phyloP scores from a whole-genome alignment of 35 echinoderm and acorn worm species.

The Apostichopus japonicus region DNA sequence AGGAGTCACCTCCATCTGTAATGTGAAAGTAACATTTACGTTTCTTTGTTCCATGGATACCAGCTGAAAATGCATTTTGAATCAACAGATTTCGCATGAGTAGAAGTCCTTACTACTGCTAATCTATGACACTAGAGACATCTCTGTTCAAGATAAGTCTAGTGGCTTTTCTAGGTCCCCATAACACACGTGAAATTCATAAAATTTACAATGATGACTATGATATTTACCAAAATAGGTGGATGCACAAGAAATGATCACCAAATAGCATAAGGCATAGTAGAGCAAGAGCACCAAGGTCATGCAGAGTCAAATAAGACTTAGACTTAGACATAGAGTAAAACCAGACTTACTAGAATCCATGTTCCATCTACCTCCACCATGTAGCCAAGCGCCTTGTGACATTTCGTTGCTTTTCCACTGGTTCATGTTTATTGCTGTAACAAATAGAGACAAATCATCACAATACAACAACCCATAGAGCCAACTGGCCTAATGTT shows the following conservation, averaged over 20 bases:
- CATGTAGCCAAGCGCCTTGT: constrained; percentile 25
- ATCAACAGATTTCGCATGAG: no score
- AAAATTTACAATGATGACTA: no score
- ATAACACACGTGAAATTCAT: no score
- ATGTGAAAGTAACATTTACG: background rate
- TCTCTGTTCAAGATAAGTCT: no score
- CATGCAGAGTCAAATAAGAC: no score
- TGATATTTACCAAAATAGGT: no score
- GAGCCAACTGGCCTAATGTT: background rate
- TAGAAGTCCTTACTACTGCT: background rate
- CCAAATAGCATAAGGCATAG: no score
- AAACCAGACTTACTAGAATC: constrained; percentile 28
- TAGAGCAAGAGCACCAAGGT: no score
- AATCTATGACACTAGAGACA: no score
- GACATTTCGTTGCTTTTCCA: constrained; percentile 32
- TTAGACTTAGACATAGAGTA: background rate
- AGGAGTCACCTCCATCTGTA: background rate
- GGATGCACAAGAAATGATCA: no score
- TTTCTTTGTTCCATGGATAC: background rate
- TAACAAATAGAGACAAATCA: background rate
- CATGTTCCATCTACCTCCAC: constrained; percentile 34
- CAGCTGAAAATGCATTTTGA: background rate
- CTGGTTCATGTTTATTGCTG: constrained; percentile 57
- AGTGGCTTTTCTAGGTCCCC: no score
- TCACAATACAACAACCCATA: background rate